These are phyloP conservation scores for Lophius piscatorius DNA, from an alignment of 2,113 vertebrate genomes.

Conservation along the genomic window DNA sequence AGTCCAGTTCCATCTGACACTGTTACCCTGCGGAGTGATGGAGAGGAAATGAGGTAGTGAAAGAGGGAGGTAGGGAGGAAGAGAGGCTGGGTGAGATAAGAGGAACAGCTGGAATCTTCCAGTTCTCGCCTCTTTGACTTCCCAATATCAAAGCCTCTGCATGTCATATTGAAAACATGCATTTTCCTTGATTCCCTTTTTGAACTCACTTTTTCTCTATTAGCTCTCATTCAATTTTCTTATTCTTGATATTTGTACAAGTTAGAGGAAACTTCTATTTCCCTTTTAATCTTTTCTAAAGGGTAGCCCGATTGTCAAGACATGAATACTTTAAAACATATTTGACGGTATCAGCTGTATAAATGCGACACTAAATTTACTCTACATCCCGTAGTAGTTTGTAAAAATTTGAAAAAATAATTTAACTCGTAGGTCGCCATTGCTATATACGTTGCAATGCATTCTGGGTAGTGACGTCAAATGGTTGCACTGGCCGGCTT, in stretches of 20 bases:
- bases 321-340: too few relatives aligned
- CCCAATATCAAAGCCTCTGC: constrained; percentile 57
- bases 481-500: too few relatives aligned
- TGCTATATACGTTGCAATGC: too few relatives aligned
- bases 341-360: too few relatives aligned
- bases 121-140: constrained; percentile 36
- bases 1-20: constrained; percentile 59
- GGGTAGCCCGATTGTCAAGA: too few relatives aligned
- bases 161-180: constrained; percentile 18
- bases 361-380: too few relatives aligned
- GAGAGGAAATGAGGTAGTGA: constrained; percentile 47
- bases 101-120: constrained; percentile 62
- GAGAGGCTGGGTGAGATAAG: constrained; percentile 42
- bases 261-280: neutral
- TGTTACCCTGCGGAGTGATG: constrained; percentile 41
- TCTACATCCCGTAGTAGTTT: too few relatives aligned
- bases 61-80: constrained; percentile 24
- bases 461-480: too few relatives aligned
- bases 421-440: too few relatives aligned
- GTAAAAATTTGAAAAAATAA: too few relatives aligned
- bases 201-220: constrained; percentile 1
- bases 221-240: neutral
- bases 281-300: too few relatives aligned
- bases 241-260: constrained; percentile 1
- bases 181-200: constrained; percentile 2